Evolutionary conservation across 2,888 invertebrate species (phyloP), one percentile per base, ranked within the genome.

Genomic region (Stratiomys singularior): DNA sequence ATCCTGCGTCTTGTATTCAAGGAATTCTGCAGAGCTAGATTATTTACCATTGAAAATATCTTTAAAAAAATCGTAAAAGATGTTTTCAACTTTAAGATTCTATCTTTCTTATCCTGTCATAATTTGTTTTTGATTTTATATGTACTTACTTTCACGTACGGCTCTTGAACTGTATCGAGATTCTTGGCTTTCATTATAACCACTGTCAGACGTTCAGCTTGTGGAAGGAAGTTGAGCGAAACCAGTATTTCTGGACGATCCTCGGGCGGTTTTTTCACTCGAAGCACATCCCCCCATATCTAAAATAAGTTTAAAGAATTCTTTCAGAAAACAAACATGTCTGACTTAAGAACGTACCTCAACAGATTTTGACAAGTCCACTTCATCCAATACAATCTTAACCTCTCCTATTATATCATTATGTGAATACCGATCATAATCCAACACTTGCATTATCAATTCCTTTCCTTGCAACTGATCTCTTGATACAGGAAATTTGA

Each of bases 401-500:
- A 94, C 93, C 81, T 96, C 95, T 0, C 96, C 96, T 82, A 96
- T 93, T 21, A 95, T 92, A 85, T 96, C 96, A 86, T 96, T 96
- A 76, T 95, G 92, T 18, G 96, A 96, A 87, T 93, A 96, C 81
- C 95, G 85, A 83, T 87, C 87, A 74, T 87, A 87, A 81, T 87
- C 87, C 58, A 87, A 82, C 21, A 87, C 87, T 80, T 87, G 87
- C 3, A 87, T 80, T 21, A 86, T 83, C 69, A 96, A 88, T 27
- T 91, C 92, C 86, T 94, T 95, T 78, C 94, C 94, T 76, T 92
- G 91, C 63, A 96, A 88, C 81, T 96, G 96, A 82, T 96, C 96
- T 82, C 94, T 93, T 15, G 96, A 94, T 9, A 96, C 94, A 0
- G 96, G 96, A 85, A 96, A 96, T 88, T 96, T 96, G 88, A 96